These are phyloP conservation scores for Adineta ricciae DNA, from an alignment of 2,888 invertebrate genomes.

Conservation along the genomic window DNA sequence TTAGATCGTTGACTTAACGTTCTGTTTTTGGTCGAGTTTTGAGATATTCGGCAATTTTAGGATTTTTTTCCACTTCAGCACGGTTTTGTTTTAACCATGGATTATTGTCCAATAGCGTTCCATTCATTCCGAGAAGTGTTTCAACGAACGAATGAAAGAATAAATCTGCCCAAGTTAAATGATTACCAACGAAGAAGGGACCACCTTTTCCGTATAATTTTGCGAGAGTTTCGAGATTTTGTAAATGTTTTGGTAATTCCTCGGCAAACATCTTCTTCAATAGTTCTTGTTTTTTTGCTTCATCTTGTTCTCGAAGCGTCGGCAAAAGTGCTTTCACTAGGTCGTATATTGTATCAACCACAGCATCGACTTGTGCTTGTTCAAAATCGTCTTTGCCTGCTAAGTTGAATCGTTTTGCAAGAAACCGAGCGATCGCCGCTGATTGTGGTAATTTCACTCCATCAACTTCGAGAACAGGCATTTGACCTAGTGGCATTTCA, in stretches of 20 bases:
- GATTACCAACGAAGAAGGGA: conserved; percentile 21
- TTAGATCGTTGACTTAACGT: neutral
- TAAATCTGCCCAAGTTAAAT: conserved; percentile 38
- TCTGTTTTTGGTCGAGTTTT: conserved; percentile 36
- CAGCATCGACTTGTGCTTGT: conserved; percentile 23
- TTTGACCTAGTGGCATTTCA: conserved; percentile 31
- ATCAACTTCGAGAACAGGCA: conserved; percentile 34
- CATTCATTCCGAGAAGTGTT: conserved; percentile 28
- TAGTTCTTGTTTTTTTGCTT: conserved; percentile 22
- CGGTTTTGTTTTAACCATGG: conserved; percentile 35
- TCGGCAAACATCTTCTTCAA: neutral
- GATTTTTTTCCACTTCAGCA: conserved; percentile 34
- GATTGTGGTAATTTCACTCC: conserved; percentile 24
- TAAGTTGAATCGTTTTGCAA: conserved; percentile 22
- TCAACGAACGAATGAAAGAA: conserved; percentile 31
- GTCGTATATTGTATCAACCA: conserved; percentile 25
- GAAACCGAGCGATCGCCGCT: neutral
- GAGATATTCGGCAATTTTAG: conserved; percentile 37
- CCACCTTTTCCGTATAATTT: conserved; percentile 19
- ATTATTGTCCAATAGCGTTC: conserved; percentile 34
- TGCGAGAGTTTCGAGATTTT: neutral
- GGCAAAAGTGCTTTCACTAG: neutral
- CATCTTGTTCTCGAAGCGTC: conserved; percentile 14
- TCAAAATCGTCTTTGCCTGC: conserved; percentile 21
- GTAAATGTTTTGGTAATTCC: conserved; percentile 19